Evolutionary conservation across 1,140 invertebrate genomes (phyloP), one percentile per base, ranked within the genome.

Genomic region (Bombus polaris): DNA sequence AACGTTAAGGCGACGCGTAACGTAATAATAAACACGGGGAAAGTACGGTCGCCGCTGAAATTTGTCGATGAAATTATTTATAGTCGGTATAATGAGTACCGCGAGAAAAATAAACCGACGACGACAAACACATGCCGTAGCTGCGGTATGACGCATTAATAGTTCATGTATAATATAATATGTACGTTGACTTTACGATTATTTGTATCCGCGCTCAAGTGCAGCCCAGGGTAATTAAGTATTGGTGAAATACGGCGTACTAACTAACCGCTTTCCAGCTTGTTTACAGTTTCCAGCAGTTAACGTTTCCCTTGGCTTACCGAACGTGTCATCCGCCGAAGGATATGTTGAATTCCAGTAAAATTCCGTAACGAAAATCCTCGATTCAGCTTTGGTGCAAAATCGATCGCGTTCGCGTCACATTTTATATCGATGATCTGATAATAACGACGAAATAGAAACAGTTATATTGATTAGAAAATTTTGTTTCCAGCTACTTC

Each of bases 181-280:
- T 68, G 75, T 72, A 83, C 47, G 53, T 47, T 18, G 66, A 59
- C 59, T 85, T 80, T 75, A 70, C 73, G 73, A 76, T 87, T 80
- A 88, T 88, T 74, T 65, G 83, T 82, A 85, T 70, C 62, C 32
- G 47, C 62, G 68, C 22, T 42, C 57, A 73, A 77, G 65, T 32
- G 80, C 73, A 72, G 74, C 57, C 81, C 76, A 28, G 78, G 78
- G 80, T 86, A 86, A 89, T 90, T 88, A 90, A 59, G 53, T 78
- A 80, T 80, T 75, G 47, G 72, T 72, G 22, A 89, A 83, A 79
- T 89, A 89, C 22, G 73, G 57, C 85, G 57, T 82, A 86, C 71
- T 87, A 88, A 89, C 73, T 59, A 84, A 88, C 37, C 79, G 62
- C 68, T 86, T 83, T 42, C 70, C 76, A 83, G 72, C 59, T 88